Evolutionary conservation across 2,113 vertebrate species (phyloP).

Genomic region (Nibea coibor): DNA sequence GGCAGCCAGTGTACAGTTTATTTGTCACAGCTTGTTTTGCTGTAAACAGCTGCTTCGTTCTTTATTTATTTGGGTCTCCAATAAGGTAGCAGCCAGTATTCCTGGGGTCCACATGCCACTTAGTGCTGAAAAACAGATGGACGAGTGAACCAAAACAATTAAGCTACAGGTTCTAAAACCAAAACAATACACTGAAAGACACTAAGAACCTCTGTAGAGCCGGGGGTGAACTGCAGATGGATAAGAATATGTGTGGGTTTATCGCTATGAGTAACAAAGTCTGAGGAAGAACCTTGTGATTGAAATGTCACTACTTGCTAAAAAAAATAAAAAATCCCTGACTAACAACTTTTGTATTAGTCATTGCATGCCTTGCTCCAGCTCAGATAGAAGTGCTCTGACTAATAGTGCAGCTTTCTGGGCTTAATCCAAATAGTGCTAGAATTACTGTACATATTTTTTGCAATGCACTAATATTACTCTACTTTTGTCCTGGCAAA

Average conservation of each 20-base stretch:
- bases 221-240: not conserved
- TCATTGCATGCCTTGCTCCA: too few species aligned
- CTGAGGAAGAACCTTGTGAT: too few species aligned
- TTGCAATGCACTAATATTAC: not conserved
- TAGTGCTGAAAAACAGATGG: not conserved
- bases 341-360: too few species aligned
- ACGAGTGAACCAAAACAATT: not conserved
- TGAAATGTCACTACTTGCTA: too few species aligned
- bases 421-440: not conserved
- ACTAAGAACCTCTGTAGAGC: not conserved
- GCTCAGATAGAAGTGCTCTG: too few species aligned
- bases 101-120: not conserved
- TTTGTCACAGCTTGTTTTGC: not conserved
- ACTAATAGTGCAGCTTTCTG: not conserved
- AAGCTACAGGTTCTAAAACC: not conserved
- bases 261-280: not conserved
- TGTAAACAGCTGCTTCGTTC: not conserved
- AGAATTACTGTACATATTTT: not conserved
- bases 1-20: not conserved
- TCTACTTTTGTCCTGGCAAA: not conserved
- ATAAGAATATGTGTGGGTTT: not conserved
- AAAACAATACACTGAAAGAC: conserved; percentile 2
- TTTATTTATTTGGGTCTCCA: too few species aligned
- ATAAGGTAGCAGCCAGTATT: too few species aligned
- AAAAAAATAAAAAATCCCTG: too few species aligned